Percentiles rank a stretch among this genome's conserved stretches.
These are phyloP conservation scores for Lagopus muta DNA, from an alignment of 2,113 vertebrate species.

Conservation along the genomic window DNA sequence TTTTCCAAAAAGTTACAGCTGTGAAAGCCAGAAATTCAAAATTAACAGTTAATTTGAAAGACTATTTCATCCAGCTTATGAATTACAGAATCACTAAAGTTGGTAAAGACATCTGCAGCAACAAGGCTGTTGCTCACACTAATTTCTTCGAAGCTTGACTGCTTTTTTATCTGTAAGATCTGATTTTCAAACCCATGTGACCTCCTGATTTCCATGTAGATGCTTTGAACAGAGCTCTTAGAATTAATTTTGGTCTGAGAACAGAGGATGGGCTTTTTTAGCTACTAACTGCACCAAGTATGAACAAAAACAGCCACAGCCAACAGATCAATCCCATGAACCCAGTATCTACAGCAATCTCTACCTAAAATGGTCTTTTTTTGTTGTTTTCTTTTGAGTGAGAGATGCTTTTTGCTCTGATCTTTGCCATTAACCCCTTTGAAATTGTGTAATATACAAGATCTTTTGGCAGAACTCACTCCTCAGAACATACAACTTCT, in stretches of 20 bases:
- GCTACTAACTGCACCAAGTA: background rate
- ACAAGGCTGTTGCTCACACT: background rate
- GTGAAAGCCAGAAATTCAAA: background rate
- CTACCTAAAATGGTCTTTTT: background rate
- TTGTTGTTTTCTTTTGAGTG: background rate
- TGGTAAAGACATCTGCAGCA: background rate
- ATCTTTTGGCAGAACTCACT: background rate
- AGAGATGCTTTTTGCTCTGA: background rate
- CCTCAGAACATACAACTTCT: fast-evolving
- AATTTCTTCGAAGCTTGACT: constrained; percentile 24
- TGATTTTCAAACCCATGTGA: background rate
- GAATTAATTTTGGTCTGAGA: constrained; percentile 28
- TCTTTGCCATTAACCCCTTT: background rate
- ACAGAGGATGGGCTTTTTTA: background rate
- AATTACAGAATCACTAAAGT: background rate
- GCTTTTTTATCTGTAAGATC: background rate
- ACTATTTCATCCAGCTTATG: fast-evolving
- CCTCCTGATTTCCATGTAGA: background rate
- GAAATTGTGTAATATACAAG: background rate
- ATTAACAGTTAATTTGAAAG: background rate
- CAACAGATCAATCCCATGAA: background rate
- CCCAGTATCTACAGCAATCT: fast-evolving
- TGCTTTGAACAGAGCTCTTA: constrained; percentile 36
- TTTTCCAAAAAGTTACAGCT: background rate
- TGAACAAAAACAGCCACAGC: background rate